Base-by-base conservation (phyloP, 2,113 vertebrate species). In the Tetraodon nigroviridis region DNA sequence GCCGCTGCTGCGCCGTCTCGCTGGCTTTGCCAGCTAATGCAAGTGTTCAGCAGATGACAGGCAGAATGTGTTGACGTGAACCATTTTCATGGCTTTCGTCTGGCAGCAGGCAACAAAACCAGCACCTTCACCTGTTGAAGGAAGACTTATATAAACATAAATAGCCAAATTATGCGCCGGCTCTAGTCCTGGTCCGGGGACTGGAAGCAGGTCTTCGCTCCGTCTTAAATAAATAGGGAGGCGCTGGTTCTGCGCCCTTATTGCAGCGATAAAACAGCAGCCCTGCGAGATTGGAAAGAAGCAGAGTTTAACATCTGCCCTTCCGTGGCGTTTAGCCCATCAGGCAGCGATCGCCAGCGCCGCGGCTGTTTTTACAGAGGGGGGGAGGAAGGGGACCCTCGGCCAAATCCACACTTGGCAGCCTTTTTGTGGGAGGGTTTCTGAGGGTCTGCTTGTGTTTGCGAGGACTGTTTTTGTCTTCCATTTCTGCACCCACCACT, bases 171-270 rank as follows among this genome's bases (percentile, higher is more conserved):
- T 44, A 45, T 17, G 62, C 29, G 8, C 3, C 8, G 20, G n/a
- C 57, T 58, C 21, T 44, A 1, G 5, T 66, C 22, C 17, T 58
- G 64, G 73, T 62, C 61, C 46, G n/a, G 46, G 59, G 56, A 69
- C 15, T 44, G 48, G 64, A 64, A 55, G 64, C 52, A 22, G 79
- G 80, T 80, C 73, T 78, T 73, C 81, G 80, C 83, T 78, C 85
- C 78, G 79, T 55, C 58, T 85, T 85, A 81, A 71, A 63, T 81
- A 85, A 82, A 73, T 81, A 82, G 85, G 19, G 42, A 84, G 75
- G 56, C 57, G 51, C 54, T 70, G 76, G 55, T 83, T 75, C 78
- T 73, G 80, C 81, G 75, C 73, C 73, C 69, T 79, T 67, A 64
- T 83, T 83, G 12, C 59, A n/a, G 73, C 69, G 82, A 72, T 81